Base-by-base conservation (phyloP, 2,888 invertebrate species). In the Drosophila hamatofila region DNA sequence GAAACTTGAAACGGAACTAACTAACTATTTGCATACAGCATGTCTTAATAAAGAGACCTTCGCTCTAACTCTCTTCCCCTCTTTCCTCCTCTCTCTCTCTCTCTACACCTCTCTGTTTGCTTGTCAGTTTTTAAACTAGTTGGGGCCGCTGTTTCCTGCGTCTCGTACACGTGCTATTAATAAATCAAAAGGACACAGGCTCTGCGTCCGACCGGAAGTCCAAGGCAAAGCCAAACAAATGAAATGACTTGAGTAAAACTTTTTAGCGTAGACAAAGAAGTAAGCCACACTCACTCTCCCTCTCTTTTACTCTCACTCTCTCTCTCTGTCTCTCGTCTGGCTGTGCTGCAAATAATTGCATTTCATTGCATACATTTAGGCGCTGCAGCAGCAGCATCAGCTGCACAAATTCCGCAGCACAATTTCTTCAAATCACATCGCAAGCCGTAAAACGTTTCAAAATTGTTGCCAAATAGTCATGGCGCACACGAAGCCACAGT, bases 151-250 rank as follows among this genome's bases (percentile, higher is more conserved):
- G 37, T 57, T 51, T 55, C 48, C 58, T 59, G 61, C 54, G 54
- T 3, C 63, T 62, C 52, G 46, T 48, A 68, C 75, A 77, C 77
- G 85, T 81, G 84, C 86, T 75, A 88, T 89, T 89, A 89, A 89
- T 89, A 90, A 89, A 90, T 89, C 89, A 89, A 83, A 81, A 81
- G 84, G 83, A 87, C 87, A 90, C 49, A 72, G 75, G 71, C 69
- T 56, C 67, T 49, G n/a, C 39, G 56, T 64, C 64, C 65, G 56
- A 35, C 66, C 72, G 81, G 77, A 86, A 79, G 77, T 85, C 82
- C 78, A 70, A 48, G 62, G 58, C 75, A 67, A 84, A 74, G 77
- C 65, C 84, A 82, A 88, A 86, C 72, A 83, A 88, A 88, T 84
- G 81, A 87, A 84, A 70, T 80, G 72, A 80, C 87, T 87, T 78